phyloP scores from a whole-genome alignment of 2,888 invertebrate species.

The Megastigmus dorsalis region DNA sequence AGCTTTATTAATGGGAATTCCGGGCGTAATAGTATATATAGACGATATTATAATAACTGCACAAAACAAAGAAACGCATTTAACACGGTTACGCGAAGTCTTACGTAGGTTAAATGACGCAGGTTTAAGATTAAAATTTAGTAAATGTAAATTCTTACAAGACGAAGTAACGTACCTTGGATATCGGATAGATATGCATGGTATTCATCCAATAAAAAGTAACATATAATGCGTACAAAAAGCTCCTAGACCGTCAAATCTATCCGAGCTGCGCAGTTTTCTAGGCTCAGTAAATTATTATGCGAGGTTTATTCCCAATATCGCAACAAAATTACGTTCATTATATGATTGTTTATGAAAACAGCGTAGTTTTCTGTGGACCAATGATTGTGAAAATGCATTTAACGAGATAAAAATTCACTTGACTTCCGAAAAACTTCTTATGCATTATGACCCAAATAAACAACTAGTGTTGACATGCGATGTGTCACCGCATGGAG shows the following conservation, averaged over 20 bases:
- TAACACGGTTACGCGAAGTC: slow-evolving; percentile 13
- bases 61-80: background rate
- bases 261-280: slow-evolving; percentile 25
- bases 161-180: slow-evolving; percentile 4
- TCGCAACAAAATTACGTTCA: background rate
- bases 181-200: background rate
- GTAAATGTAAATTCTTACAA: slow-evolving; percentile 38
- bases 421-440: background rate
- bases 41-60: slow-evolving; percentile 17
- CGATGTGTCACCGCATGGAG: slow-evolving; percentile 58
- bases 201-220: slow-evolving; percentile 8
- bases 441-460: slow-evolving; percentile 5
- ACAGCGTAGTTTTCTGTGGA: slow-evolving; percentile 9
- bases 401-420: too few relatives aligned
- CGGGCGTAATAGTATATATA: background rate
- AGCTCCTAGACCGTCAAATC: background rate
- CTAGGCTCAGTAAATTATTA: slow-evolving; percentile 26
- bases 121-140: slow-evolving; percentile 35
- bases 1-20: slow-evolving; percentile 14
- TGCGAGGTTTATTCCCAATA: slow-evolving; percentile 27
- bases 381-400: background rate
- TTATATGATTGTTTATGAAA: slow-evolving; percentile 26
- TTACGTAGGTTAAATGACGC: slow-evolving; percentile 16
- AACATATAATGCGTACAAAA: background rate
- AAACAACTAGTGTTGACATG: slow-evolving; percentile 48